These are phyloP conservation scores for Ophion costatus DNA, from an alignment of 2,888 invertebrate species.

Conservation along the genomic window DNA sequence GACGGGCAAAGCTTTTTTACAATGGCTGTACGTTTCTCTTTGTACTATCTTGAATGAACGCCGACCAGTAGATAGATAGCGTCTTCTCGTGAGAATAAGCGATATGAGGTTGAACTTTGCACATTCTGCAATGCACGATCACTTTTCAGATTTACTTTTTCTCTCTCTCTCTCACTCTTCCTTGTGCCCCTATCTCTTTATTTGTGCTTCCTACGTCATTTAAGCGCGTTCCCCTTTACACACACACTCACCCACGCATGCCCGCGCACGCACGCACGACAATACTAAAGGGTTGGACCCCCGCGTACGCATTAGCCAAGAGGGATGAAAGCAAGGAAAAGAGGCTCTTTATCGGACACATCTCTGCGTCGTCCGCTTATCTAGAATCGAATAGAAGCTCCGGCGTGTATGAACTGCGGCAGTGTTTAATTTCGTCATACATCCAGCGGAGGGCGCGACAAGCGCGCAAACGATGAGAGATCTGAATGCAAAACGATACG, in stretches of 20 bases:
- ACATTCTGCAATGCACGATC: conserved; percentile 29
- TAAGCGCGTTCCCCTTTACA: conserved; percentile 36
- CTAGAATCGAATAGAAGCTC: conserved; percentile 78
- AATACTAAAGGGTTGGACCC: conserved; percentile 3
- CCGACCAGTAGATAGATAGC: not conserved
- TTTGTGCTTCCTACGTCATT: conserved; percentile 49
- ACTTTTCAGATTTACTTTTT: conserved; percentile 35
- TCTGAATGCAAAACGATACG: conserved; percentile 50
- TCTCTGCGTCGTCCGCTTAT: conserved; percentile 76
- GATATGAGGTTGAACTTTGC: conserved; percentile 22
- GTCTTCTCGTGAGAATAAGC: conserved; percentile 31
- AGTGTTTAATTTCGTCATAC: conserved; percentile 78
- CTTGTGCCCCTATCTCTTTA: conserved; percentile 8
- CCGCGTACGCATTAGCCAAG: not conserved
- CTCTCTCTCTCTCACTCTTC: conserved; percentile 41
- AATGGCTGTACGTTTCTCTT: conserved; percentile 59
- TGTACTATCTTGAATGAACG: conserved; percentile 26
- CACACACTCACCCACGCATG: not conserved
- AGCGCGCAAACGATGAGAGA: conserved; percentile 5
- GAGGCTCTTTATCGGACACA: conserved; percentile 69
- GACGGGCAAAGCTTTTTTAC: conserved; percentile 72
- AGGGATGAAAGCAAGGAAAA: not conserved
- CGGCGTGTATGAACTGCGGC: conserved; percentile 71
- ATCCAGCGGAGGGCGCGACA: conserved; percentile 57
- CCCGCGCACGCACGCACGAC: too few species aligned